Evolutionary conservation across 2,113 vertebrate species (phyloP).

Genomic region (Cephalopholis sonnerati): DNA sequence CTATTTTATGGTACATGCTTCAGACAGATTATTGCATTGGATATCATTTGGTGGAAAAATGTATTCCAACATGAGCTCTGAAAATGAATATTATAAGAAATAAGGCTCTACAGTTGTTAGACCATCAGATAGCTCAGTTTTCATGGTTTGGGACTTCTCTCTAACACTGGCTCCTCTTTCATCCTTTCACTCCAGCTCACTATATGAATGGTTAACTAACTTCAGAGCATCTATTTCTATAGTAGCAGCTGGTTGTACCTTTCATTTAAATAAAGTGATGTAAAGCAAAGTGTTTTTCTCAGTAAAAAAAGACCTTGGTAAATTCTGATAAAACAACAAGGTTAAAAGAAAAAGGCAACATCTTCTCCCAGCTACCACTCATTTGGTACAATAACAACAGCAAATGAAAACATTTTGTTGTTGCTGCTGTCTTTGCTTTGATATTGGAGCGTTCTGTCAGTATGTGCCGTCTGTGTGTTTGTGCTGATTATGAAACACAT

Average conservation of each 20-base stretch:
- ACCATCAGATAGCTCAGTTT: not conserved
- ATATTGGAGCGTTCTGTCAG: not conserved
- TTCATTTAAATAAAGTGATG: not conserved
- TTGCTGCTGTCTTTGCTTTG: not conserved
- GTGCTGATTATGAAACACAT: conserved; percentile 19
- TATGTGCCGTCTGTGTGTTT: not conserved
- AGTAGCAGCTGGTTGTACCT: not conserved
- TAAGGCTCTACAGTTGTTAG: conserved; percentile 1
- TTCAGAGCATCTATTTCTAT: not conserved
- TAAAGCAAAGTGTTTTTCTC: not conserved
- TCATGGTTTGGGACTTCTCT: not conserved
- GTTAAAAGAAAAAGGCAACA: not conserved
- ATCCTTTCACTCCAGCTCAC: not conserved
- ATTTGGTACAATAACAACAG: not conserved
- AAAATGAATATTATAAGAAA: conserved; percentile 15
- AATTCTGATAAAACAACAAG: not conserved
- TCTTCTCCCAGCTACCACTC: not conserved
- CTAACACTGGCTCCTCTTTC: not conserved
- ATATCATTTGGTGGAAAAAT: conserved; percentile 5
- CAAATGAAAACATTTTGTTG: conserved; percentile 24
- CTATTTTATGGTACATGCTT: conserved; percentile 20
- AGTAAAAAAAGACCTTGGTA: not conserved
- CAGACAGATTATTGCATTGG: not conserved
- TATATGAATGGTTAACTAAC: not conserved
- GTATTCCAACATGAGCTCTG: not conserved